Evolutionary conservation across 37 sponge, comb jelly and placozoan genomes (phyloP).

Genomic region (Halichondria panicea): DNA sequence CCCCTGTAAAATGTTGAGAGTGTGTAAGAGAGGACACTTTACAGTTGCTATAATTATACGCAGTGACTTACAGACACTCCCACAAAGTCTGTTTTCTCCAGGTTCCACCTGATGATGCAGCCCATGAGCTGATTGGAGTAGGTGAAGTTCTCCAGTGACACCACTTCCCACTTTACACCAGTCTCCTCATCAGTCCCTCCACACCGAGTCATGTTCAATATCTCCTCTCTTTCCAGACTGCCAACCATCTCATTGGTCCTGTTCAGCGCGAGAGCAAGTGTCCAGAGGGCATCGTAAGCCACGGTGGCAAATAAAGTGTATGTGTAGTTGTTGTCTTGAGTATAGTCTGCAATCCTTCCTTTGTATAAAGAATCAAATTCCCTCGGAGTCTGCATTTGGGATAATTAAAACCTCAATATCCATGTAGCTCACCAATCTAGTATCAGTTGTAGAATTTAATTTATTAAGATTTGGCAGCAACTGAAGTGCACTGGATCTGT

Average conservation of each 20-base stretch:
- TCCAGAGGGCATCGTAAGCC: constrained; percentile 29
- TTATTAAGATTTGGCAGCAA: not conserved
- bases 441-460: not conserved
- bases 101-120: constrained; percentile 13
- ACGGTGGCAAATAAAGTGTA: not conserved
- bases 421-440: constrained; percentile 5
- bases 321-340: too few species aligned
- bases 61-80: constrained; percentile 24
- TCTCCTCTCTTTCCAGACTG: not conserved
- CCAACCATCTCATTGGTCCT: not conserved
- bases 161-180: too few species aligned
- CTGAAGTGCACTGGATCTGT: not conserved
- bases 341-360: too few species aligned
- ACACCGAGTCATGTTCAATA: not conserved
- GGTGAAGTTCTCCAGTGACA: constrained; percentile 19
- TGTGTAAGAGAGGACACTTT: too few species aligned
- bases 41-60: not conserved
- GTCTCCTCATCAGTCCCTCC: not conserved
- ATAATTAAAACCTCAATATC: not conserved
- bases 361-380: not conserved
- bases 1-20: constrained; percentile 13
- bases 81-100: constrained; percentile 13
- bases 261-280: constrained; percentile 18
- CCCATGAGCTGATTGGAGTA: constrained; percentile 11
- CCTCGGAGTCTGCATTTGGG: not conserved